A percentile compares a stretch with the other conserved stretches of the same genome.
Evolutionary conservation across 37 sponge, comb jelly and placozoan genomes (phyloP).

Genomic region (Dysidea cf. avara): DNA sequence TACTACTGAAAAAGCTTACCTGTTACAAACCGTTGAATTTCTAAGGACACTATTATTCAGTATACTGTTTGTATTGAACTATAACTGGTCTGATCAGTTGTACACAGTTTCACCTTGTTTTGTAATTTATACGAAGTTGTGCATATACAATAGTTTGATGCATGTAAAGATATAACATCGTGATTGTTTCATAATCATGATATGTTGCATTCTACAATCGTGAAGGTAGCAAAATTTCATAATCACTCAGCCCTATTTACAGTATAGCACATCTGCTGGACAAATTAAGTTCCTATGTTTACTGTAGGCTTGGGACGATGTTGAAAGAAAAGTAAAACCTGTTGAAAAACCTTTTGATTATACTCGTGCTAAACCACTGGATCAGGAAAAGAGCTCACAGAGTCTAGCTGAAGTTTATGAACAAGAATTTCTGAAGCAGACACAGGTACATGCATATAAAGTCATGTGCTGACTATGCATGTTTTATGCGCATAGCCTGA

Average conservation of each 20-base stretch:
- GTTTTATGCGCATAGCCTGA: conserved; percentile 1
- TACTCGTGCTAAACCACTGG: conserved; percentile 58
- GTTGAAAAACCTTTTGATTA: conserved; percentile 87
- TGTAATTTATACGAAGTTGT: too few species aligned
- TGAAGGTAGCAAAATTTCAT: too few species aligned
- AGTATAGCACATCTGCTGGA: neutral
- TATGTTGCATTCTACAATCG: too few species aligned
- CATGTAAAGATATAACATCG: too few species aligned
- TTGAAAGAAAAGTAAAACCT: conserved; percentile 88
- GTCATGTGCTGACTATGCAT: too few species aligned
- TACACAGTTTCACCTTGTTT: too few species aligned
- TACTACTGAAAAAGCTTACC: too few species aligned
- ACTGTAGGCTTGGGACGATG: conserved; percentile 93
- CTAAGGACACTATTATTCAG: too few species aligned
- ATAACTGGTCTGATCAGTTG: too few species aligned
- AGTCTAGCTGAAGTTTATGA: conserved; percentile 97
- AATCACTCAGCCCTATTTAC: neutral
- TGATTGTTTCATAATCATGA: neutral
- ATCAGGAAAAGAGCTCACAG: conserved; percentile 90
- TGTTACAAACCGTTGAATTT: too few species aligned
- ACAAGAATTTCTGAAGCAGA: conserved; percentile 85
- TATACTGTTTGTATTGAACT: too few species aligned
- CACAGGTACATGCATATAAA: conserved; percentile 33
- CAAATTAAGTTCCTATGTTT: neutral
- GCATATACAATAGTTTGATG: too few species aligned